Evolutionary conservation across 1,140 invertebrate genomes (phyloP).

Genomic region (Lepidotrigona ventralis): DNA sequence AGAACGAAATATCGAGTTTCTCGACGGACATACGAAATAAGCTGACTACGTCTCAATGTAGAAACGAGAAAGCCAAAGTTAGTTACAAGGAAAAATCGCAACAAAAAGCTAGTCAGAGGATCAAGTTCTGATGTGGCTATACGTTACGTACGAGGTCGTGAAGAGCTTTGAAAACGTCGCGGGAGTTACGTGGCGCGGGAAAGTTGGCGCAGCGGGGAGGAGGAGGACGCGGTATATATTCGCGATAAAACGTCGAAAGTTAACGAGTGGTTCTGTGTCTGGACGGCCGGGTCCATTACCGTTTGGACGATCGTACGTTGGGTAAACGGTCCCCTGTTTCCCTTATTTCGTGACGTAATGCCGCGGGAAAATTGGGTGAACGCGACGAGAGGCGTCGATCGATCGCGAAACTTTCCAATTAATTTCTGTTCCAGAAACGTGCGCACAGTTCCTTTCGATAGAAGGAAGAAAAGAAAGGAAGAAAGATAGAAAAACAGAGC

Average conservation of each 20-base stretch:
- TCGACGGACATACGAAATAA: too few relatives aligned
- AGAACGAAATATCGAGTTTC: too few relatives aligned
- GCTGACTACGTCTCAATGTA: too few relatives aligned
- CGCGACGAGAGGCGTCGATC: background rate
- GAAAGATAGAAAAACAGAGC: too few relatives aligned
- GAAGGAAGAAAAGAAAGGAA: background rate
- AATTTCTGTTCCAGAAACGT: background rate
- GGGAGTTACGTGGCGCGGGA: conserved; percentile 4
- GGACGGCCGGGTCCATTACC: conserved; percentile 11
- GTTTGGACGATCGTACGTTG: conserved; percentile 7
- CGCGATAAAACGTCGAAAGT: conserved; percentile 34
- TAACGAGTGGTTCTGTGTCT: conserved; percentile 15
- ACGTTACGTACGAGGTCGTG: background rate
- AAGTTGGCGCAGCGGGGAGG: background rate
- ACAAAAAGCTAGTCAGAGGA: too few relatives aligned
- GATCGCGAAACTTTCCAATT: conserved; percentile 31
- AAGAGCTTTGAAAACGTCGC: conserved; percentile 7
- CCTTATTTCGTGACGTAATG: conserved; percentile 19
- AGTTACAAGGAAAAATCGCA: too few relatives aligned
- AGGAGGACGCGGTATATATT: background rate
- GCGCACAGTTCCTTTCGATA: background rate
- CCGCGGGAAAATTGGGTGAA: conserved; percentile 4
- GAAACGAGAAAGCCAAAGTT: too few relatives aligned
- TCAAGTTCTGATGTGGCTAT: background rate
- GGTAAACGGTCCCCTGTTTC: conserved; percentile 2